Evolutionary conservation across 2,888 invertebrate species (phyloP), one percentile per base, ranked within the genome.

Genomic region (Mystacides longicornis): DNA sequence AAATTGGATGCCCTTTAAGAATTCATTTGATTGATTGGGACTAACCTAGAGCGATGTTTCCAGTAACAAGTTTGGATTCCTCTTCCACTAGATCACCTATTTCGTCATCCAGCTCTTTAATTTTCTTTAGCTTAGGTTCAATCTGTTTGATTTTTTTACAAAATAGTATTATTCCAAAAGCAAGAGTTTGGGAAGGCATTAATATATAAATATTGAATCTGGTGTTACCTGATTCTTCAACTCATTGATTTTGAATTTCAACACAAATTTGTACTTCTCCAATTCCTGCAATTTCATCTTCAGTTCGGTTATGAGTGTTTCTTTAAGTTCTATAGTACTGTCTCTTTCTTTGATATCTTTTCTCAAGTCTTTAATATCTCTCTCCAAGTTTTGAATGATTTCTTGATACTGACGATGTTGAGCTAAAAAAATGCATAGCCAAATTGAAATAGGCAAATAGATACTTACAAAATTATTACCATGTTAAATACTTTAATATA

Each of bases 251-350:
- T 93, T 93, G 67, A 92, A 91, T 66, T 90, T 89, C 27, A 94
- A 73, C 1, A 94, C 91, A 69, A 91, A 93, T 67, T 91, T 93
- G 69, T 89, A 91, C 69, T 94, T 95, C 67, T 95, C 93, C 60
- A 95, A 71, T 67, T 94, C 93, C 66, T 87, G 85, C 66, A 90
- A 93, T 67, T 86, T 89, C 62, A 86, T 83, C 68, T 91, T 88
- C 56, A 93, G 70, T 62, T 92, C 91, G 64, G 85, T 85, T 62
- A 94, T 90, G 60, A 86, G 78, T 65, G 86, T 87, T 69, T 94
- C 93, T 71, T 92, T 93, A 50, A 89, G 87, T 64, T 87, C 86
- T 57, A 94, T 91, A 1, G 88, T 87, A 21, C 79, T 78, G 66
- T 94, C 93, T 59, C 92, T 80, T 68, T 93, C 93, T 3, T 80